Evolutionary conservation across 2,888 invertebrate species (phyloP), one percentile per base, ranked within the genome.

Genomic region (Ypsolopha sequella): DNA sequence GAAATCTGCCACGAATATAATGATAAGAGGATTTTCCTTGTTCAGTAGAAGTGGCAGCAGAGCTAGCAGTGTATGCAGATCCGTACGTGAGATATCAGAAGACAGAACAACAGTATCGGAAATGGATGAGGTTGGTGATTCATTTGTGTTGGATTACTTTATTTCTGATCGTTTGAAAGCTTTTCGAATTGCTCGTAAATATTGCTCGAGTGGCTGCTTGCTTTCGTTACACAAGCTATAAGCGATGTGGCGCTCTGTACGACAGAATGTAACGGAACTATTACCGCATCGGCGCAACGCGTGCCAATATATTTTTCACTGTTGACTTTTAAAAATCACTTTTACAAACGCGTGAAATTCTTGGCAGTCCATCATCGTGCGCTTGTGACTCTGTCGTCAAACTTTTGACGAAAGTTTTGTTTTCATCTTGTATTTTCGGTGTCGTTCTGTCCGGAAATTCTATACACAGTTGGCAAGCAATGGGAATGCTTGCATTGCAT

Each of bases 1-100:
- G 1, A 89, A 89, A 56, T 94, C 94, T 57, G 92, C 93, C 0
- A 93, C 93, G 34, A 95, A 94, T 70, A 95, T 95, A 57, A 89
- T 93, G 89, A 94, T 94, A 52, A 93, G 93, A 70, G 94, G 94
- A 1, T 94, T 93, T 74, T 93, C 93, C 65, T 79, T 93, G 63
- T 91, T 89, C 60, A 87, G 87, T 58, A 74, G 86, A 47, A 84
- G 64, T 56, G 80, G 82, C 52, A 89, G 89, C 62, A 80, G 89
- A 64, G 88, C 89, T 2, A 89, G 87, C 67, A 89, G 89, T 62
- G 70, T 88, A 44, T 86, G 86, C 59, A 65, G 80, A 52, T 51
- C 51, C 11, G 78, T 81, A 7, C 73, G 89, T 54, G 90, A 89
- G 41, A 80, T 88, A 55, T 90, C 90, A 34, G 91, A 90, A 66